phyloP scores from a whole-genome alignment of 2,888 invertebrate genomes.

The Dolichopus griseipennis region DNA sequence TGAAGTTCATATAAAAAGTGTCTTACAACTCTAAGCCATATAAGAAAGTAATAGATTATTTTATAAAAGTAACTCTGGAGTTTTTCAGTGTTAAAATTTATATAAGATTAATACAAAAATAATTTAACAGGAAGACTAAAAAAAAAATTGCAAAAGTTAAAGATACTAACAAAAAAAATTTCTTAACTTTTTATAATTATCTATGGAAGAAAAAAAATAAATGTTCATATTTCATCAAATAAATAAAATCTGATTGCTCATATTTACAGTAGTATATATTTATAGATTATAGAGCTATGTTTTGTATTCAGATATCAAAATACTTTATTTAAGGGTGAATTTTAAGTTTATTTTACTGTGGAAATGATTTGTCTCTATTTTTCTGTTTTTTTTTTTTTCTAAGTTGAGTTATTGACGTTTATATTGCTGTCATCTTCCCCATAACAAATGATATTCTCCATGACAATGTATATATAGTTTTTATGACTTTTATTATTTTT shows the following conservation, averaged over 20 bases:
- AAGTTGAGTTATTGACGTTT: conserved; percentile 1
- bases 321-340: background rate
- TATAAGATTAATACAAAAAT: no score
- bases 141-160: no score
- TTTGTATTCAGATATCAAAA: background rate
- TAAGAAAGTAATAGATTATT: no score
- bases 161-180: no score
- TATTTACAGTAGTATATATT: background rate
- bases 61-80: no score
- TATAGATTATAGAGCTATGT: no score
- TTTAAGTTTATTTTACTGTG: background rate
- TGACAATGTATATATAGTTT: background rate
- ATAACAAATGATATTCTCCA: background rate
- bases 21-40: no score
- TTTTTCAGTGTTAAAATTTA: no score
- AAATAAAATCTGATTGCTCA: background rate
- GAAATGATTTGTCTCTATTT: background rate
- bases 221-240: background rate
- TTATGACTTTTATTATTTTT: background rate
- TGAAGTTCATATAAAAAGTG: no score
- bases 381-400: background rate
- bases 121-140: no score
- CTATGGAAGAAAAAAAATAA: background rate
- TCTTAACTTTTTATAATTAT: no score
- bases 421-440: background rate